Evolutionary conservation across 2,888 invertebrate species (phyloP), one percentile per base, ranked within the genome.

Genomic region (Tyria jacobaeae): DNA sequence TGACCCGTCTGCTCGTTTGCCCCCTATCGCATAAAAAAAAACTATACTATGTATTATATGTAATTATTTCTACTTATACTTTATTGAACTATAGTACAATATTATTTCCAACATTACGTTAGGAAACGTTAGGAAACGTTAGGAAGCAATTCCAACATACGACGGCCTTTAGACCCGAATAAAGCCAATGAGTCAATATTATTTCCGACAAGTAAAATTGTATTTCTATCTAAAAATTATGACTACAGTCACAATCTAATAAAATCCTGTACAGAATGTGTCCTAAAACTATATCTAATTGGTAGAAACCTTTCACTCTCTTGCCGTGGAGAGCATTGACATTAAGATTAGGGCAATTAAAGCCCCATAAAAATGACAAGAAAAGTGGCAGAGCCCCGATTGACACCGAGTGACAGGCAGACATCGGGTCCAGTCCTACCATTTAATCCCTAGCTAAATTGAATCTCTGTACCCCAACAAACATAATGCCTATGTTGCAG

Each of bases 281-380:
- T 41, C 3, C 7, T 41, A 6, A 41, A 41, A 17, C 41, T 41
- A 17, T 41, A 12, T 34, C 27, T 34, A 34, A 9, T 31, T 41
- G 39, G 14, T 27, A 25, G 39, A 31, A 41, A 51, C n/a, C 50
- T 17, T 31, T 17, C 17, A 12, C 12, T 0, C 6, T 21, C 34
- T 35, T 6, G 21, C 34, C 7, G 21, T 17, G 3, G 27, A 52
- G 52, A 52, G 27, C n/a, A 49, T 52, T 52, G 17, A 15, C n/a
- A 24, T 52, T 24, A 37, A 52, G 37, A 52, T 59, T 53, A 37
- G 24, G 27, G n/a, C 57, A 17, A 57, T 27, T 37, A 57, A 49
- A 53, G 52, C 52, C 55, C 35, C 52, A 35, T 59, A 52, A 53
- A 53, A 52, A 57, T 57, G 27, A 50, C 41, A 50, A 59, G 44